Evolutionary conservation across 1,140 invertebrate species (phyloP).

Genomic region (Holcopasites calliopsidis): DNA sequence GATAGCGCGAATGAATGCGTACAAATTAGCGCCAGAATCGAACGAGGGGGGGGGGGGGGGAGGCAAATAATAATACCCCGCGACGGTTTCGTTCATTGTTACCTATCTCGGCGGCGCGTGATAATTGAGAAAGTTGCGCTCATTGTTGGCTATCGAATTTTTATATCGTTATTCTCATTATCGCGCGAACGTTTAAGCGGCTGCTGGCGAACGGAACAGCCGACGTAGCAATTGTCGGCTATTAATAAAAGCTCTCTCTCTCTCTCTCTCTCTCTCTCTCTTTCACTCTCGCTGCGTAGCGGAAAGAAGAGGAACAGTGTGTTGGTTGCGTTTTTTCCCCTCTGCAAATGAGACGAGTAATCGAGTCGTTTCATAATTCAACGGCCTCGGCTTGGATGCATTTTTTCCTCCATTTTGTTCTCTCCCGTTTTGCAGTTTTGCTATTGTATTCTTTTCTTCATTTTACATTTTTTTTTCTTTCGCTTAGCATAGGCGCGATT

Average conservation of each 20-base stretch:
- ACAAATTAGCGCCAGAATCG: slow-evolving; percentile 27
- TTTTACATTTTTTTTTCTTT: background rate
- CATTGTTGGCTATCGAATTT: slow-evolving; percentile 43
- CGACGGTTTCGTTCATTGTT: slow-evolving; percentile 18
- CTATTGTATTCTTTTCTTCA: background rate
- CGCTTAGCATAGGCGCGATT: background rate
- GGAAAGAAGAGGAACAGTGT: background rate
- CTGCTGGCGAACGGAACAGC: slow-evolving; percentile 23
- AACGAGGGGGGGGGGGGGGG: background rate
- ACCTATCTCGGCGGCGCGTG: slow-evolving; percentile 3
- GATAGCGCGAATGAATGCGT: slow-evolving; percentile 12
- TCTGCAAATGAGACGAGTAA: slow-evolving; percentile 33
- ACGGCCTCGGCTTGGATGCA: background rate
- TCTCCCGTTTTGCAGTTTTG: fast-evolving
- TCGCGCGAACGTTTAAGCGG: slow-evolving; percentile 27
- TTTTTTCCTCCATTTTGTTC: background rate
- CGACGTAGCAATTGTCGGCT: slow-evolving; percentile 30
- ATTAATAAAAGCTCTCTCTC: slow-evolving; percentile 21
- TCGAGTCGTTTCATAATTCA: slow-evolving; percentile 9
- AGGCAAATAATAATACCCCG: slow-evolving; percentile 11
- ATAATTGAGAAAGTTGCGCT: slow-evolving; percentile 46
- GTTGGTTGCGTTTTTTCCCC: slow-evolving; percentile 10
- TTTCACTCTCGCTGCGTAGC: background rate
- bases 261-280: too few species aligned
- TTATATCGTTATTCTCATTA: slow-evolving; percentile 48